Percentiles rank a stretch among this genome's conserved stretches.
phyloP scores from a whole-genome alignment of 2,797 vertebrate genomes.

The Melanotaenia boesemani region DNA sequence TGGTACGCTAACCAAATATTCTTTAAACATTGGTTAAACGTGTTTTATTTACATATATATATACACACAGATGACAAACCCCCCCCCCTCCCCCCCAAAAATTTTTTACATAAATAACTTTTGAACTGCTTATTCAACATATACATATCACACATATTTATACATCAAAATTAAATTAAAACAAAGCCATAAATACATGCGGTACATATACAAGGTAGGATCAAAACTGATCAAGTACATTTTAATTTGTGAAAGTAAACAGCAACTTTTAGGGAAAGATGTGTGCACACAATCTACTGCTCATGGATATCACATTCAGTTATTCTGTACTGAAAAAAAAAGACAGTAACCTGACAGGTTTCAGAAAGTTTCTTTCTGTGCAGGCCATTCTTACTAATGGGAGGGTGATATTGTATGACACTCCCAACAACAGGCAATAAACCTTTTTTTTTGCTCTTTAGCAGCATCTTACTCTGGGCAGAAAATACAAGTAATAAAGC shows the following conservation, averaged over 20 bases:
- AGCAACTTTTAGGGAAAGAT: conserved; percentile 29
- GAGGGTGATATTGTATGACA: neutral
- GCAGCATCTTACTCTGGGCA: neutral
- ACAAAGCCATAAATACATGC: conserved; percentile 70
- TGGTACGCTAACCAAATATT: neutral
- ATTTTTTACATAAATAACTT: conserved; percentile 64
- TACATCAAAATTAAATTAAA: conserved; percentile 55
- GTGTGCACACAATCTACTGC: conserved; percentile 32
- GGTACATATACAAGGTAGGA: conserved; percentile 29
- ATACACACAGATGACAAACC: conserved; percentile 51
- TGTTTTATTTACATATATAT: conserved; percentile 83
- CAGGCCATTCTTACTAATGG: conserved; percentile 9
- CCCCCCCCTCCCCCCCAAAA: conserved; percentile 41
- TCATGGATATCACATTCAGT: neutral
- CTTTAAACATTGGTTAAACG: conserved; percentile 46
- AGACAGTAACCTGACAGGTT: neutral
- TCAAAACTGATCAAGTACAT: conserved; percentile 32
- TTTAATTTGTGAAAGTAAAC: conserved; percentile 57
- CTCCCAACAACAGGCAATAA: conserved; percentile 42
- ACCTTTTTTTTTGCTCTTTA: conserved; percentile 6
- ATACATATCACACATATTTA: conserved; percentile 60
- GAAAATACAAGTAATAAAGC: conserved; percentile 11
- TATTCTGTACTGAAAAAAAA: neutral
- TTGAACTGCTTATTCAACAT: conserved; percentile 43
- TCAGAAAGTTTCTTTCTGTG: conserved; percentile 22